Base-by-base conservation (phyloP, 2,113 vertebrate species). In the Thunnus thynnus region DNA sequence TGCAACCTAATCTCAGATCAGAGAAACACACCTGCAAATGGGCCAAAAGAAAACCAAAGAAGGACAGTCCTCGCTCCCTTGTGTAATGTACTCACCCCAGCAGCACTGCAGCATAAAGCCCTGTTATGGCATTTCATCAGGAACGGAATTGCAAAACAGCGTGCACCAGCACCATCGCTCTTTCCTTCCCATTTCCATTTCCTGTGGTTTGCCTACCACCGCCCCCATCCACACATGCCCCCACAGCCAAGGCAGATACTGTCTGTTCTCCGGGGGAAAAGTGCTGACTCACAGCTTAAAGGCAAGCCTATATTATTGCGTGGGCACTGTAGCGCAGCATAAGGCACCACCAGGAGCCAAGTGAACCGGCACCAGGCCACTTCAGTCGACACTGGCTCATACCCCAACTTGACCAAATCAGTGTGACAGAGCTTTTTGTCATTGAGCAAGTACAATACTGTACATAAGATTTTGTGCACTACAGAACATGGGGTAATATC, bases 211-310 rank as follows among this genome's bases (percentile, higher is more conserved):
- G 72, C 80, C 74, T 66, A 64, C 64, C 3, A 13, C 78, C 83
- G 6, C 71, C 76, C 62, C 70, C 85, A 27, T 71, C 79, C 73
- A 61, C 76, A 81, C 48, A 60, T 70, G 68, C 78, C 73, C 86
- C 86, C 76, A 62, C 80, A 84, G 78, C 75, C 78, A 71, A 66
- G 56, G 78, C 86, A 86, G 80, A 89, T 84, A 76, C 84, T 69
- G 72, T 65, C 72, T 80, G 83, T 84, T 89, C 73, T 91, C 77
- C 10, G 16, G 5, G 75, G 56, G 55, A 12, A 89, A 89, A 92
- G 77, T 94, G 93, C 92, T 94, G 93, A 94, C 89, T 93, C 91
- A 93, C 78, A 83, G 76, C 86, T 82, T 68, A 88, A 84, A 76
- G 73, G 72, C 76, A 20, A 91, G 85, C 87, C 88, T 61, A 73